Conservation (phyloP, 2,888 invertebrate genomes). For the Druceiella hillmani region DNA sequence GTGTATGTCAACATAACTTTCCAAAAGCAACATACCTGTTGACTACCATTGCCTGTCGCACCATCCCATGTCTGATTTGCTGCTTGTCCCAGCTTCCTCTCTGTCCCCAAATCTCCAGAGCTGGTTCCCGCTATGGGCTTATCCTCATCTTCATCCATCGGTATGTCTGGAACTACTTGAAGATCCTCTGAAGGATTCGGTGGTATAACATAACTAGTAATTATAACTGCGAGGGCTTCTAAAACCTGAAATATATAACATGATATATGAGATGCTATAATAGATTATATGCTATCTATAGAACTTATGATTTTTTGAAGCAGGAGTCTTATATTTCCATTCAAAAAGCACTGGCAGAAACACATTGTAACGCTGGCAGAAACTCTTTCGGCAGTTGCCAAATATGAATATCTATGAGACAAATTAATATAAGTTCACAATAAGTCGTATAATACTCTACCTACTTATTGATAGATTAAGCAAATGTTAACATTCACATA, state of each 20-base stretch:
- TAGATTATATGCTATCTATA: no score
- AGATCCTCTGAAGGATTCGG: slow-evolving; percentile 44
- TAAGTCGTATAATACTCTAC: no score
- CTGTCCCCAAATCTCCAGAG: slow-evolving; percentile 3
- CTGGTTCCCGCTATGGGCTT: slow-evolving; percentile 27
- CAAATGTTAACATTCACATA: slow-evolving; percentile 12
- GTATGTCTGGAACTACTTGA: slow-evolving; percentile 55
- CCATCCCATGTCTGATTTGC: not conserved
- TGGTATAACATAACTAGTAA: slow-evolving; percentile 47
- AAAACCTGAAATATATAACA: slow-evolving; percentile 40
- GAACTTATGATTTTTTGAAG: no score
- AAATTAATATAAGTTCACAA: no score
- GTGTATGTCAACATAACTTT: not conserved
- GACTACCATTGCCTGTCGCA: not conserved
- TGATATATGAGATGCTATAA: no score
- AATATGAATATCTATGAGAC: no score
- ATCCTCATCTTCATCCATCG: slow-evolving; percentile 32
- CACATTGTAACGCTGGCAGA: not conserved
- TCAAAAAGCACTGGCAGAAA: no score
- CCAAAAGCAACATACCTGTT: not conserved
- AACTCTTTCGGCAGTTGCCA: not conserved
- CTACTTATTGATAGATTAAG: slow-evolving; percentile 2
- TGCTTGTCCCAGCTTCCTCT: not conserved
- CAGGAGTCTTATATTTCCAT: no score
- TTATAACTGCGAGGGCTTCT: slow-evolving; percentile 53